These are phyloP conservation scores for Maccullochella peelii DNA, from an alignment of 2,113 vertebrate genomes.

Conservation along the genomic window DNA sequence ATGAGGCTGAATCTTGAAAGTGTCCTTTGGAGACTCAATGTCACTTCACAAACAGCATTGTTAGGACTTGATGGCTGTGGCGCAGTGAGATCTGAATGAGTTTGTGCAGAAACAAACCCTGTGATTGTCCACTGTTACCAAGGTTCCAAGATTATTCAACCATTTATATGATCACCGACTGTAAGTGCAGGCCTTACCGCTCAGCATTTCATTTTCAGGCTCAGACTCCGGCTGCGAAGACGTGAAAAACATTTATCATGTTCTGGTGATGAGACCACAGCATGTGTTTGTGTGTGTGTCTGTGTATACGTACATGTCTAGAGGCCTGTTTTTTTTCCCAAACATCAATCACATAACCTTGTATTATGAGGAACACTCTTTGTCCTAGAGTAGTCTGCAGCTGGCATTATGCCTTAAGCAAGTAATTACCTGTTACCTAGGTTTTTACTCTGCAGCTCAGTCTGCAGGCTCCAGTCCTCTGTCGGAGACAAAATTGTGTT, in stretches of 20 bases:
- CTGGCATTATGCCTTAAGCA: not conserved
- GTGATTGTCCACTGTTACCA: not conserved
- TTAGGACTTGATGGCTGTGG: not conserved
- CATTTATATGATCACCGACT: not conserved
- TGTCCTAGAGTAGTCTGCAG: not conserved
- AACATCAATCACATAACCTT: conserved; percentile 25
- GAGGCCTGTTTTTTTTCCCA: conserved; percentile 12
- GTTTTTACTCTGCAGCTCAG: not conserved
- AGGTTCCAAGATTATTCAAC: conserved; percentile 8
- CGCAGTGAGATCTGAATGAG: not conserved
- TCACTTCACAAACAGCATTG: not conserved
- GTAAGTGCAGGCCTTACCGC: not conserved
- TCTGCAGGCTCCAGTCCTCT: not conserved
- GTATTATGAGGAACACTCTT: conserved; percentile 9
- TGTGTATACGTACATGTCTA: not conserved
- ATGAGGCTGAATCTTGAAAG: not conserved
- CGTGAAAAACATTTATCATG: conserved; percentile 14
- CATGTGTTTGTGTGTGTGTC: not conserved
- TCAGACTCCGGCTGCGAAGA: not conserved
- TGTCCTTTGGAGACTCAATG: conserved; percentile 13
- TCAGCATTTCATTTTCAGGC: conserved; percentile 8
- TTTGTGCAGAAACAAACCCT: not conserved
- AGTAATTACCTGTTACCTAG: conserved; percentile 11
- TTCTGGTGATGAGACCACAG: not conserved
- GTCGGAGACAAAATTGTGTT: not conserved